Evolutionary conservation across 2,113 vertebrate genomes (phyloP), one percentile per base, ranked within the genome.

Genomic region (Gadus macrocephalus): DNA sequence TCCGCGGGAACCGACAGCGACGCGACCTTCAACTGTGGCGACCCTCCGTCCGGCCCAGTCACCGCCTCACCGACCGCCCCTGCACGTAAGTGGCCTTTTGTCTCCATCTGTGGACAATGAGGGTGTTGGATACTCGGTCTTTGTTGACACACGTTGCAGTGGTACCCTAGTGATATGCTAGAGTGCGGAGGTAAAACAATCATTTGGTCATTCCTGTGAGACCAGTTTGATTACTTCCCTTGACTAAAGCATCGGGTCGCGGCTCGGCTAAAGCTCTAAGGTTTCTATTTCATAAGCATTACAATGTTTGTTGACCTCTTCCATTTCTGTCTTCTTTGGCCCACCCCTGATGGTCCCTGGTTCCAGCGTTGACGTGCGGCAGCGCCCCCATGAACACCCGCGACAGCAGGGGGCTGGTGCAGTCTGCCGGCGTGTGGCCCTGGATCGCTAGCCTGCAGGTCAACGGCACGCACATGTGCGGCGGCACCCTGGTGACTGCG

Each of bases 361-460:
- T 42, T 77, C 31, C 75, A 90, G 87, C 84, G 25, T 71, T 88
- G 70, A 69, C 87, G 20, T 92, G 89, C 49, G 89, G 89, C 42
- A 55, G 1, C 4, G 83, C 75, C 1, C 38, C 55, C 0, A 1
- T 59, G 15, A 90, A 87, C 53, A 49, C 66, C 0, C 68, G 74
- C 22, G 5, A 78, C 9, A 5, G 16, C 4, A 67, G 62, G 53
- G 55, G 16, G 1, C 22, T 68, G 0, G 64, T 67, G 0, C 84
- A 66, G 0, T 5, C 15, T 1, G 42, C 42, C 12, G 42, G 42
- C 42, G 42, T 49, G 42, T 94, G 93, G 92, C 92, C 93, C 0
- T 93, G 92, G 93, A 90, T 94, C 78, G 92, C 89, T 27, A 94
- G 92, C 74, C 66, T 94, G 27, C 90, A 89, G 68, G 28, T 61